phyloP scores from a whole-genome alignment of 92 coral and sea anemone genomes.

The Ricordea florida region DNA sequence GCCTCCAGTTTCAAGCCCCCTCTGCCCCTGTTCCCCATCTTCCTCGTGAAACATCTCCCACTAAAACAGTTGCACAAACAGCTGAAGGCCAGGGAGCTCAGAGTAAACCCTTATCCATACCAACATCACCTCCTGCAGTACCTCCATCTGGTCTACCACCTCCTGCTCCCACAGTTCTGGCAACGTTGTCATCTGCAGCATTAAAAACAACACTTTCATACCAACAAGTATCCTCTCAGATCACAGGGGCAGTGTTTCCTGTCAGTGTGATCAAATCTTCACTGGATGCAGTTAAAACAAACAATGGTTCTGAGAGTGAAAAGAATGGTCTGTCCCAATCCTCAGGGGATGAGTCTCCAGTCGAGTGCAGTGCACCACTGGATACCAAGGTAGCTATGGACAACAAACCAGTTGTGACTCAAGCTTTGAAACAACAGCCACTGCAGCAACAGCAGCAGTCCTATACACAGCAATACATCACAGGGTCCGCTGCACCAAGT shows the following conservation, averaged over 20 bases:
- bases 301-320: constrained; percentile 58
- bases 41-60: constrained; percentile 72
- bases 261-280: constrained; percentile 92
- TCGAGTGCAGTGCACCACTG: constrained; percentile 51
- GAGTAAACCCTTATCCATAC: constrained; percentile 32
- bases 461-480: constrained; percentile 22
- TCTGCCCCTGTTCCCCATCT: constrained; percentile 63
- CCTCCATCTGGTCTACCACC: constrained; percentile 67
- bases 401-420: constrained; percentile 40
- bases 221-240: constrained; percentile 19
- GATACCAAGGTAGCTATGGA: constrained; percentile 23
- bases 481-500: constrained; percentile 42
- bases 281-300: constrained; percentile 43
- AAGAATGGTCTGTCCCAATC: constrained; percentile 91
- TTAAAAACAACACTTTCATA: constrained; percentile 7
- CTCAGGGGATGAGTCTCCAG: constrained; percentile 85
- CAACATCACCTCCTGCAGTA: constrained; percentile 51
- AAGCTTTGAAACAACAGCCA: constrained; percentile 26
- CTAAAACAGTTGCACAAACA: constrained; percentile 57
- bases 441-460: not conserved
- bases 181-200: constrained; percentile 18
- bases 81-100: constrained; percentile 38
- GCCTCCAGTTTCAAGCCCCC: constrained; percentile 91
- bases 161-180: constrained; percentile 25
- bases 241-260: constrained; percentile 71